These are phyloP conservation scores for Mustela lutreola DNA, from an alignment of 2,113 vertebrate species.

Conservation along the genomic window DNA sequence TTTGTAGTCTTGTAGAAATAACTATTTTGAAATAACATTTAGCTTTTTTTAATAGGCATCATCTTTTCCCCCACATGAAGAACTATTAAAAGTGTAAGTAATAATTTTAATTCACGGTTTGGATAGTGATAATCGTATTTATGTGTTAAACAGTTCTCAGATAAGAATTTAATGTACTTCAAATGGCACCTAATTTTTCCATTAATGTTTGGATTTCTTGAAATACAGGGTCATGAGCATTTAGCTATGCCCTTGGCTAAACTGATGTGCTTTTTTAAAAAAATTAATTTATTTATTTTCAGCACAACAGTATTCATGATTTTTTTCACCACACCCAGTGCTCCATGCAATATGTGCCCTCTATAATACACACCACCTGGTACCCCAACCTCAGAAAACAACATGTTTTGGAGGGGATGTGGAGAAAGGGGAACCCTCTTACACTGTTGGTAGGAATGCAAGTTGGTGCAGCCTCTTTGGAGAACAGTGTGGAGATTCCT, in stretches of 20 bases:
- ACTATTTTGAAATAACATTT: constrained; percentile 68
- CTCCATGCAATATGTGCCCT: too few species aligned
- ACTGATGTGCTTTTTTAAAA: neutral
- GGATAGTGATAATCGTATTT: constrained; percentile 19
- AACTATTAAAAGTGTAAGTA: constrained; percentile 90
- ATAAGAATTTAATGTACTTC: neutral
- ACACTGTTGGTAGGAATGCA: too few species aligned
- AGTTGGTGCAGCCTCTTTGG: too few species aligned
- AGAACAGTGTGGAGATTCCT: too few species aligned
- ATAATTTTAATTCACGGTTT: constrained; percentile 49
- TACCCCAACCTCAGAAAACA: too few species aligned
- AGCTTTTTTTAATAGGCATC: constrained; percentile 86
- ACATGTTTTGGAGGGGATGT: too few species aligned
- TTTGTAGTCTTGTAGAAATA: constrained; percentile 10
- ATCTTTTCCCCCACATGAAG: constrained; percentile 85
- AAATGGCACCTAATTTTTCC: neutral
- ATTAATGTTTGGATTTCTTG: neutral
- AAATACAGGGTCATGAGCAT: neutral
- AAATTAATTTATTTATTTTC: too few species aligned
- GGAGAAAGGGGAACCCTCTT: too few species aligned
- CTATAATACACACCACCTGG: too few species aligned
- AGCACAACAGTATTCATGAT: too few species aligned
- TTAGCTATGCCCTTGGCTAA: neutral
- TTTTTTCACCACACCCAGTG: too few species aligned
- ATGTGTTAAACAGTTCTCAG: neutral